phyloP scores from a whole-genome alignment of 2,113 vertebrate species.

The Symphodus melops region DNA sequence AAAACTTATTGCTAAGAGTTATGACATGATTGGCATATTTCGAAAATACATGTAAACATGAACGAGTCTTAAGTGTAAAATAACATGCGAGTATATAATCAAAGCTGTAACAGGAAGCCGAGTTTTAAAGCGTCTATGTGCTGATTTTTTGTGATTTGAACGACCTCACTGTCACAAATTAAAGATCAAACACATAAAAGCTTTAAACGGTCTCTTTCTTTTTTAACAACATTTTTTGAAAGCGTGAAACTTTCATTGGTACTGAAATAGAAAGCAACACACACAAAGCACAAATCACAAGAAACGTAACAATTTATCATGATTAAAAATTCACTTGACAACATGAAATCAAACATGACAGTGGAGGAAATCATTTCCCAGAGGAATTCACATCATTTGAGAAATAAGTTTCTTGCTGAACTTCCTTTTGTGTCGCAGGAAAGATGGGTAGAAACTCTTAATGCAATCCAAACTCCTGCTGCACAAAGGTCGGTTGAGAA shows the following conservation, averaged over 20 bases:
- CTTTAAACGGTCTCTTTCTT: background rate
- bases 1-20: background rate
- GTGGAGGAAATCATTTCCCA: slow-evolving; percentile 20
- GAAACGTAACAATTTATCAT: background rate
- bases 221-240: no score
- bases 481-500: slow-evolving; percentile 32
- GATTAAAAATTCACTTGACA: background rate
- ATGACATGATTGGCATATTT: background rate
- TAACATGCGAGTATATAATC: background rate
- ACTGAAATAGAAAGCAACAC: slow-evolving; percentile 8
- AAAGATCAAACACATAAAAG: background rate
- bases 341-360: background rate
- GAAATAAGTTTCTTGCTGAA: slow-evolving; percentile 41
- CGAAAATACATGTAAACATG: background rate
- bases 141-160: background rate
- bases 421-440: slow-evolving; percentile 3
- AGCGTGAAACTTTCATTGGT: background rate
- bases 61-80: background rate
- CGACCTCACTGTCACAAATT: background rate
- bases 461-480: background rate
- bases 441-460: background rate
- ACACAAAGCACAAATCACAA: background rate
- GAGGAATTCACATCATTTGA: slow-evolving; percentile 55
- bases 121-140: slow-evolving; percentile 15
- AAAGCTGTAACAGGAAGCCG: background rate